Base-by-base conservation (phyloP, 2,888 invertebrate genomes). In the Tridacna gigas region DNA sequence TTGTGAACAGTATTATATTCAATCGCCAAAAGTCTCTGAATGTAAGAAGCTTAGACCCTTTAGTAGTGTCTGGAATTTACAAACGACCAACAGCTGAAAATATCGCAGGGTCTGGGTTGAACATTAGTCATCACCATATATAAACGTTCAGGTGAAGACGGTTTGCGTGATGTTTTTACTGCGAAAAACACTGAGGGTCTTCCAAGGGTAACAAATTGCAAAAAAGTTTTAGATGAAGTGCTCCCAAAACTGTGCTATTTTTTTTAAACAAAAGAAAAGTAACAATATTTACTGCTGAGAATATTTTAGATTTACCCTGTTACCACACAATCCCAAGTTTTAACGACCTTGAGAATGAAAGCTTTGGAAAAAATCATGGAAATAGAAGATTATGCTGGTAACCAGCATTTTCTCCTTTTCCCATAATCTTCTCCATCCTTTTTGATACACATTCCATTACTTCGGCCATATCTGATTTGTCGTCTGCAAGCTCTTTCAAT, bases 81-180 rank as follows among this genome's bases (percentile, higher is more conserved):
- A 83, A 83, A 66, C 45, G 18, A 12, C 20, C 77, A 18, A 77
- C 77, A 13, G 83, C 80, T 65, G 84, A 84, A 45, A 84, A 84
- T 66, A 71, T 84, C 37, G 84, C 77, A 18, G 80, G 80, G 22
- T 84, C 84, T 37, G 84, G 78, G 7, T 47, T 84, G 22, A 67
- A 75, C 60, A 45, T 84, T 3, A 20, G 20, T n/a, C 77, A 77
- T 22, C 9, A 37, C 15, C 13, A 80, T 84, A 20, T 78, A 28
- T 22, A 26, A 45, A 25, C 51, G 78, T 13, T 61, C 48, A 61
- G 84, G 80, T 48, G 78, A 80, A 26, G 84, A 80, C 74, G 78
- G 84, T 26, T 63, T 78, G 3, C 15, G 61, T 26, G 47, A 66
- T 47, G 71, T 26, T 37, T 83, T 83, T 74, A 67, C 37, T 22